Base-by-base conservation (phyloP, 2,888 invertebrate genomes). In the Venusia cambrica region DNA sequence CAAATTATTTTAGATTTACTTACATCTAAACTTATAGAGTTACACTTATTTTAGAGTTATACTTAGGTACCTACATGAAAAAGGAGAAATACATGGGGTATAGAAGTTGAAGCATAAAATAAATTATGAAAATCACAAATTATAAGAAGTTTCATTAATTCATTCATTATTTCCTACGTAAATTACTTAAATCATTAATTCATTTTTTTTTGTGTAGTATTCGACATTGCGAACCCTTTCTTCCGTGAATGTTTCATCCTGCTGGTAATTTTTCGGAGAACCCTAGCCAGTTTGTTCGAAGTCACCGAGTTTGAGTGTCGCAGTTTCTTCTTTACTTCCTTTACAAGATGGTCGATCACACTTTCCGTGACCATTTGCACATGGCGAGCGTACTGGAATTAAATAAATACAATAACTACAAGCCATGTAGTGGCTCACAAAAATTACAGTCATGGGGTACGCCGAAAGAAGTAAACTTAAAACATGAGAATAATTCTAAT, bases 371-470 rank as follows among this genome's bases (percentile, higher is more conserved):
- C 55, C 1, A 49, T 29, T 41, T 70, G 46, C 0, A 65, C 29
- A 24, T 73, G 72, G 9, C 73, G 61, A 0, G 41, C 65, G 19
- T 37, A 56, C 73, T 73, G 59, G 7, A 62, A 63, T 28, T 30
- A 18, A 20, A 2, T 9, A 2, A 9, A 4, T 20, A 2, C 5
- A 31, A 12, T 7, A 6, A 14, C 1, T 1, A 4, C 6, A 21
- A 21, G 2, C n/a, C 2, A 10, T 21, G 5, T 21, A 21, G n/a
- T n/a, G n/a, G n/a, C 24, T 7, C 3, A 12, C 14, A 6, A 58
- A 56, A 21, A 18, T 13, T 27, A 28, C 13, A 2, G 22, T n/a
- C n/a, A n/a, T n/a, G n/a, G n/a, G n/a, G n/a, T n/a, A n/a, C n/a
- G n/a, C n/a, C n/a, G n/a, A n/a, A n/a, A n/a, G n/a, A n/a, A n/a